Conservation (phyloP, 2,888 invertebrate species). For the Didymodactylos carnosus region DNA sequence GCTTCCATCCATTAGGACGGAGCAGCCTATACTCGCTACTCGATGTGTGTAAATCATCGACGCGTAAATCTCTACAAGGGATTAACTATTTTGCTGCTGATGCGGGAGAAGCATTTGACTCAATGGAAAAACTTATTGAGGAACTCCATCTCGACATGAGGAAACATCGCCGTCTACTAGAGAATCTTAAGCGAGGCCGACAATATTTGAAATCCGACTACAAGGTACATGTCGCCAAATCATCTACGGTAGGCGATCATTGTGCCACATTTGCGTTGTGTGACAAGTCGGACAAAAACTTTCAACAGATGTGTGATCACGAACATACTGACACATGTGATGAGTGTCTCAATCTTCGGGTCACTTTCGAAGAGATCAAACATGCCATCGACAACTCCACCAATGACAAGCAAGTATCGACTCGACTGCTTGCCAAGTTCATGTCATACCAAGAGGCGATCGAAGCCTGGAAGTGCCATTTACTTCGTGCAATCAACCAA, state of each 20-base stretch:
- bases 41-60: not conserved
- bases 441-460: no score
- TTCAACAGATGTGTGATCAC: not conserved
- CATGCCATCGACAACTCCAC: no score
- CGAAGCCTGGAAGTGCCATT: no score
- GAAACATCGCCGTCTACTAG: not conserved
- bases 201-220: not conserved
- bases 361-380: no score
- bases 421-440: no score
- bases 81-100: not conserved
- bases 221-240: not conserved
- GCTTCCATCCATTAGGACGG: not conserved
- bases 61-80: not conserved
- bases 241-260: not conserved
- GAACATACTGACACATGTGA: not conserved
- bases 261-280: not conserved
- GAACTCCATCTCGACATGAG: not conserved
- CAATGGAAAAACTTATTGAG: not conserved
- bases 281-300: not conserved
- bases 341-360: not conserved
- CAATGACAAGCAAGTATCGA: no score
- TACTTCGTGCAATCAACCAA: no score
- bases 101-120: not conserved
- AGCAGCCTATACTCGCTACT: not conserved
- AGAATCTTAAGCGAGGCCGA: not conserved